Evolutionary conservation across 2,113 vertebrate genomes (phyloP), one percentile per base, ranked within the genome.

Genomic region (Perognathus longimembris): DNA sequence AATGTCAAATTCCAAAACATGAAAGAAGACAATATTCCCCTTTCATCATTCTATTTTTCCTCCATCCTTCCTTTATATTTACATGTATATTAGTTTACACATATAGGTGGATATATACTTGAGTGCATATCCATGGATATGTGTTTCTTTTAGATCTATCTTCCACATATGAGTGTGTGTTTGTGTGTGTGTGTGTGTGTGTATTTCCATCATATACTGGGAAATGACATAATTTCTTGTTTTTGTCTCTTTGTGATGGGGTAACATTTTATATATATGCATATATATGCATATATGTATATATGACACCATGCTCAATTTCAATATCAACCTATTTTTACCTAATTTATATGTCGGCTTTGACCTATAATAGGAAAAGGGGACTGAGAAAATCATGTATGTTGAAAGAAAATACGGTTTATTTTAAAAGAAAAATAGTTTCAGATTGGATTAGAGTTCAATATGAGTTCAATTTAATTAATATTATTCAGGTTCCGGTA

Each of bases 261-360:
- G 17, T 54, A 54, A 54, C 50, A 54, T 54, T 14, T 1, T 4
- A 54, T 54, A 15, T 54, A 85, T 9, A 73, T 89, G 73, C 50
- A 54, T 10, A 54, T 61, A 22, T 54, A 26, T 61, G 59, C 5
- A 32, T 12, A 82, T 30, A 66, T 42, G 1, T 2, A 20, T 34
- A 57, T 32, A 32, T 76, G 6, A 30, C 2, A 87, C 30, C 50
- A 86, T 73, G 34, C 24, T 64, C 71, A 32, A n/a, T 0, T 32
- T 76, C 76, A 87, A 22, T 22, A 73, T 40, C 79, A 86, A 81
- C 6, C 76, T 76, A 57, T 40, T 73, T 80, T 86, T 87, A 26
- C 8, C 71, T 59, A 91, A 64, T 70, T 84, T 63, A 3, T 7
- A 57, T 40, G 4, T 6, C 3, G 8, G 1, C 66, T 94, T 85